Conservation (phyloP, 2,797 vertebrate species). For the Enteromius viviparus region DNA sequence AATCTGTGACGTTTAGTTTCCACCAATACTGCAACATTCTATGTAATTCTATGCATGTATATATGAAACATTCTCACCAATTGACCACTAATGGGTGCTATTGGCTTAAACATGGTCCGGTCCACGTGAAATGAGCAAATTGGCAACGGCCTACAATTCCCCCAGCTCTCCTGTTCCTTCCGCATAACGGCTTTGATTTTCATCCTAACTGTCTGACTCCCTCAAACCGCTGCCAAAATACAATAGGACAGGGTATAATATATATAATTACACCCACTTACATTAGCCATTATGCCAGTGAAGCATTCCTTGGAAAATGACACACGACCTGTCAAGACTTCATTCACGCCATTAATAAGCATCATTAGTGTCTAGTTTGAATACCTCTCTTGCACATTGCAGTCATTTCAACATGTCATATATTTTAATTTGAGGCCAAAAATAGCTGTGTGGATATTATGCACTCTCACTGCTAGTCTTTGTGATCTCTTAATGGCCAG, state of each 20-base stretch:
- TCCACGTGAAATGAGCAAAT: slow-evolving; percentile 54
- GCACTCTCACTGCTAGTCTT: slow-evolving; percentile 83
- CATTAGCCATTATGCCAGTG: slow-evolving; percentile 97
- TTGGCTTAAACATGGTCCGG: slow-evolving; percentile 70
- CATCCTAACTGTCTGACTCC: slow-evolving; percentile 86
- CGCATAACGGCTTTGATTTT: slow-evolving; percentile 80
- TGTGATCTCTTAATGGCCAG: slow-evolving; percentile 85
- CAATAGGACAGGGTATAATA: slow-evolving; percentile 97
- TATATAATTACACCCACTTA: slow-evolving; percentile 99
- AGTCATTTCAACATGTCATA: slow-evolving; percentile 99
- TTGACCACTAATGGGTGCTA: slow-evolving; percentile 75
- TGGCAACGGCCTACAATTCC: slow-evolving; percentile 49
- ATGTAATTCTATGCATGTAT: slow-evolving; percentile 36
- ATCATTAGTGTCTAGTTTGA: slow-evolving; percentile 99
- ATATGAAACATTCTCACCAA: slow-evolving; percentile 50
- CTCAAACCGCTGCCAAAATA: slow-evolving; percentile 98
- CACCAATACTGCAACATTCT: slow-evolving; percentile 32
- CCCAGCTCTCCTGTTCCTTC: slow-evolving; percentile 67
- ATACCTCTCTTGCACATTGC: slow-evolving; percentile 99
- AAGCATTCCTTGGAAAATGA: slow-evolving; percentile 91
- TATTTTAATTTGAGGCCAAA: slow-evolving; percentile 99
- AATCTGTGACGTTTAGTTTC: slow-evolving; percentile 35
- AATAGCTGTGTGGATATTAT: slow-evolving; percentile 97
- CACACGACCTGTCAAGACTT: slow-evolving; percentile 99
- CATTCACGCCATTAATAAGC: slow-evolving; percentile 99